These are phyloP conservation scores for Hypothenemus hampei DNA, from an alignment of 1,140 invertebrate genomes.

Conservation along the genomic window DNA sequence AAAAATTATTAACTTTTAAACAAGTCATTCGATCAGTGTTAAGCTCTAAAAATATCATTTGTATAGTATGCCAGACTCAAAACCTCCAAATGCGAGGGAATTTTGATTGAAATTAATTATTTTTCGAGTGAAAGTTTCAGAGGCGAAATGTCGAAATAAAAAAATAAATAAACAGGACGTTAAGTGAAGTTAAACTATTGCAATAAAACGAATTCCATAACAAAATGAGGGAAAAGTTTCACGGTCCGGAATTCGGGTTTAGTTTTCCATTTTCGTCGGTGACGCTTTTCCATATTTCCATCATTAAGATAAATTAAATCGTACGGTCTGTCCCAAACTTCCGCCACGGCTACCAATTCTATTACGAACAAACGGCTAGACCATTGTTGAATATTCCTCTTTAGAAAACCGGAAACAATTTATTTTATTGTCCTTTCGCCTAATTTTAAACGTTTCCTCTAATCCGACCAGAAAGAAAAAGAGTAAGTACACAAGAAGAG, in stretches of 20 bases:
- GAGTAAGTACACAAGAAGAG: too few relatives aligned
- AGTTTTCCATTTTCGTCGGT: not conserved
- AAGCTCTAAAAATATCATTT: too few relatives aligned
- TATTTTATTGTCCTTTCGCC: not conserved
- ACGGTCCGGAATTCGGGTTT: not conserved
- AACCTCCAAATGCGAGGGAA: too few relatives aligned
- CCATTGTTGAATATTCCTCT: slow-evolving; percentile 6
- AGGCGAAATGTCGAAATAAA: not conserved
- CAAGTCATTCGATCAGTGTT: too few relatives aligned
- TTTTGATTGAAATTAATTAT: too few relatives aligned
- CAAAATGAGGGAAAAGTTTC: not conserved
- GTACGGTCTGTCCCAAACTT: slow-evolving; percentile 8
- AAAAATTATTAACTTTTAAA: too few relatives aligned
- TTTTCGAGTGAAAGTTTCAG: too few relatives aligned
- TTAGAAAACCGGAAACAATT: slow-evolving; percentile 2
- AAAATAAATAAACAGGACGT: not conserved
- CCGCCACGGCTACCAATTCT: not conserved
- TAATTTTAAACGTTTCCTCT: not conserved
- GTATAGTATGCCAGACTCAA: too few relatives aligned
- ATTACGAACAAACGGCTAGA: not conserved
- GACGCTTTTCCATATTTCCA: slow-evolving; percentile 14
- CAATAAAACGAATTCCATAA: slow-evolving; percentile 6
- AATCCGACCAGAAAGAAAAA: not conserved
- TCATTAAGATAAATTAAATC: slow-evolving; percentile 17
- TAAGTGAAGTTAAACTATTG: not conserved